Evolutionary conservation across 2,797 vertebrate genomes (phyloP).

Genomic region (Sebastes cheni): DNA sequence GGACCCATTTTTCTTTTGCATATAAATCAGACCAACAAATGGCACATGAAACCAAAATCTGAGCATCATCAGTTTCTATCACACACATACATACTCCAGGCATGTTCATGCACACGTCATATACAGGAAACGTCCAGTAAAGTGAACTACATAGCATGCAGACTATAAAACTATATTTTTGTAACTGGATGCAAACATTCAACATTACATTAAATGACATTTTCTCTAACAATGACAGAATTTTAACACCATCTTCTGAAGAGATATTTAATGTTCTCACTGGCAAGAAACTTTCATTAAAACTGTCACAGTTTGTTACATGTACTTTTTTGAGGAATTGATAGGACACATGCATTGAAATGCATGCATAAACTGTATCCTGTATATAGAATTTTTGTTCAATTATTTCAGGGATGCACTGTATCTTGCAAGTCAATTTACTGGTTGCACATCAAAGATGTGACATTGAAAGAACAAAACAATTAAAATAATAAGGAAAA

Average conservation of each 20-base stretch:
- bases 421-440: conserved; percentile 12
- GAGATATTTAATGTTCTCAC: background rate
- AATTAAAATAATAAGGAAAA: conserved; percentile 13
- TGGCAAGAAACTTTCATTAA: background rate
- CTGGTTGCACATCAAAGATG: conserved; percentile 1
- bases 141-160: conserved; percentile 45
- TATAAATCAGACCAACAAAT: conserved; percentile 20
- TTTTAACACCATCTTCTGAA: conserved; percentile 10
- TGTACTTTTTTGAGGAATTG: background rate
- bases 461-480: conserved; percentile 12
- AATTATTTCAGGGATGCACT: background rate
- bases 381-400: background rate
- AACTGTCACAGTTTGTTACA: background rate
- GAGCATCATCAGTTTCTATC: conserved; percentile 12
- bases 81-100: conserved; percentile 19
- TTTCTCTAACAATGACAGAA: background rate
- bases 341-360: conserved; percentile 18
- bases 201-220: background rate
- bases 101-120: conserved; percentile 48
- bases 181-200: conserved; percentile 11
- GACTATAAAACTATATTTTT: background rate
- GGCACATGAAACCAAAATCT: conserved; percentile 21
- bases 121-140: conserved; percentile 3
- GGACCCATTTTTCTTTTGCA: conserved; percentile 6
- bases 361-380: conserved; percentile 39